A percentile compares a stretch with the other conserved stretches of the same genome.
phyloP scores from a whole-genome alignment of 2,888 invertebrate species.

The Gymnocheta viridis region DNA sequence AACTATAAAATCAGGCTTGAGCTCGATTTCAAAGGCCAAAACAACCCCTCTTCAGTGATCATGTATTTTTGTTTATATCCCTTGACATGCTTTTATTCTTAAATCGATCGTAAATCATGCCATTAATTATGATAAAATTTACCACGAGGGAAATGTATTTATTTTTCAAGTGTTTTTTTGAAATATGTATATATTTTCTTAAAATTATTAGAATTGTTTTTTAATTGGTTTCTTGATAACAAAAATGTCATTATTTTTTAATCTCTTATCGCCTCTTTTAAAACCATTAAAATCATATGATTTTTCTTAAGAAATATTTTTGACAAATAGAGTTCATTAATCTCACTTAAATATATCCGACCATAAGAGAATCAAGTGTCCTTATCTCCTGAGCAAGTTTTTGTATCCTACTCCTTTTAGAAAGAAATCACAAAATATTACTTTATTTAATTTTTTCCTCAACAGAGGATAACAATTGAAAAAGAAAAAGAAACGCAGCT shows the following conservation, averaged over 20 bases:
- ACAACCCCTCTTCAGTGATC: too few relatives aligned
- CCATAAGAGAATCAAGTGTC: slow-evolving; percentile 4
- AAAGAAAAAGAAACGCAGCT: slow-evolving; percentile 39
- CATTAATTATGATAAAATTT: background rate
- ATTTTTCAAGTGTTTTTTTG: too few relatives aligned
- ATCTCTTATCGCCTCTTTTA: background rate
- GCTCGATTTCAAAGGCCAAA: too few relatives aligned
- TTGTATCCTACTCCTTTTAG: background rate
- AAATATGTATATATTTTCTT: too few relatives aligned
- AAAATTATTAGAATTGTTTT: background rate
- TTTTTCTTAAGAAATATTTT: background rate
- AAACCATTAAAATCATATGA: slow-evolving; percentile 10
- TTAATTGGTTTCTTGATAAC: background rate
- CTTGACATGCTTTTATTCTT: too few relatives aligned
- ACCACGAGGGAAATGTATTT: too few relatives aligned
- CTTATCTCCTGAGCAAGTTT: slow-evolving; percentile 10
- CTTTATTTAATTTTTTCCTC: background rate
- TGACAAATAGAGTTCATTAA: slow-evolving; percentile 6
- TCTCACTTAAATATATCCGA: slow-evolving; percentile 7
- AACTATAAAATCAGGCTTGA: too few relatives aligned
- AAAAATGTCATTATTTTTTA: background rate
- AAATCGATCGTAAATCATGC: too few relatives aligned
- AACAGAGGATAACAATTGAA: background rate
- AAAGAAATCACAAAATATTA: slow-evolving; percentile 15
- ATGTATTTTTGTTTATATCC: too few relatives aligned